Conservation (phyloP, 2,888 invertebrate genomes). For the Melanchra persicariae region DNA sequence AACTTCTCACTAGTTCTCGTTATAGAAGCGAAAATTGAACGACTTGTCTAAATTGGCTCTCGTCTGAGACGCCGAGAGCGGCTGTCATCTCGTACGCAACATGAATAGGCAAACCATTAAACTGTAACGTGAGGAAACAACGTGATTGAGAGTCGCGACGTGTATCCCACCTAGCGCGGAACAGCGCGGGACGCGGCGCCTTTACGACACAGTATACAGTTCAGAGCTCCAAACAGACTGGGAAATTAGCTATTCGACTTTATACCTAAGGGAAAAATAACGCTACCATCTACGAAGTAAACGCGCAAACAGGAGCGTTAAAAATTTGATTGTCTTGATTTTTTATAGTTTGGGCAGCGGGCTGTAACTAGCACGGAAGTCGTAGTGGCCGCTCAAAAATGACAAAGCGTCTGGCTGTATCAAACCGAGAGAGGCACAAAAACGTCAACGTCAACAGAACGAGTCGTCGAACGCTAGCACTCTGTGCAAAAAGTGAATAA, state of each 20-base stretch:
- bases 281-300: conserved; percentile 29
- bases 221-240: conserved; percentile 43
- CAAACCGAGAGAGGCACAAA: conserved; percentile 79
- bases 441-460: conserved; percentile 79
- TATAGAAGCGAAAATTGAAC: conserved; percentile 74
- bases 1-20: conserved; percentile 70
- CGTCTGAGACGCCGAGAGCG: conserved; percentile 68
- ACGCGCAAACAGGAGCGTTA: conserved; percentile 54
- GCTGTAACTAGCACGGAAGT: conserved; percentile 76
- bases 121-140: conserved; percentile 70
- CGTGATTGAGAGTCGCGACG: conserved; percentile 68
- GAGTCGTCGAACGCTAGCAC: conserved; percentile 74
- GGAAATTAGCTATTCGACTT: conserved; percentile 54
- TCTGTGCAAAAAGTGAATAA: conserved; percentile 85
- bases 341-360: conserved; percentile 70
- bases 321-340: conserved; percentile 64
- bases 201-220: conserved; percentile 56
- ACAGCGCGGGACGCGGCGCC: conserved; percentile 37
- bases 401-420: conserved; percentile 80
- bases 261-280: conserved; percentile 32
- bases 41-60: conserved; percentile 78
- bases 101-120: conserved; percentile 72
- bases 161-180: conserved; percentile 44
- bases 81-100: conserved; percentile 72
- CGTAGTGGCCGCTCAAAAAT: conserved; percentile 79